phyloP scores from a whole-genome alignment of 1,140 invertebrate genomes.

The Drosophila serrata region DNA sequence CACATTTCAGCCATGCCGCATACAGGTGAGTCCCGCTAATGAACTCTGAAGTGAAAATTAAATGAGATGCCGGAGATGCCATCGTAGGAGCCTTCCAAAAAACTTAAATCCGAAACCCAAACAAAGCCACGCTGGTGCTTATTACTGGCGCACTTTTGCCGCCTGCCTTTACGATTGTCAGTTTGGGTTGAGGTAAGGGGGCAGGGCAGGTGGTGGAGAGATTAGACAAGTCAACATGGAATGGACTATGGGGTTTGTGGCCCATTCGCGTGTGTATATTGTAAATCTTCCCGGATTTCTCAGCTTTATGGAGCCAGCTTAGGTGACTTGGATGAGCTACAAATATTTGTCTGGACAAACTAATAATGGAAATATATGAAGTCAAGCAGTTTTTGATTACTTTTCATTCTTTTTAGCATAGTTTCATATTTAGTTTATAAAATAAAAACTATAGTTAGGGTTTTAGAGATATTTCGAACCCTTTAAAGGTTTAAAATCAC shows the following conservation, averaged over 20 bases:
- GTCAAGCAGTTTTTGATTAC: background rate
- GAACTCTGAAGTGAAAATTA: constrained; percentile 50
- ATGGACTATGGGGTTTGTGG: background rate
- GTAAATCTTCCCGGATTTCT: constrained; percentile 30
- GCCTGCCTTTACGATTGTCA: constrained; percentile 32
- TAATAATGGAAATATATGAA: background rate
- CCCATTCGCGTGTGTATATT: constrained; percentile 10
- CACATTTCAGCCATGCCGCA: constrained; percentile 69
- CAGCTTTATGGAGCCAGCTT: constrained; percentile 19
- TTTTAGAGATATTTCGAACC: background rate
- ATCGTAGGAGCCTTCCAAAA: constrained; percentile 22
- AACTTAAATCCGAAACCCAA: constrained; percentile 7
- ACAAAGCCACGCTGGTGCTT: constrained; percentile 33
- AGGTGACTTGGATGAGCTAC: background rate
- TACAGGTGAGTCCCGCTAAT: constrained; percentile 77
- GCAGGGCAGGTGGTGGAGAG: constrained; percentile 6
- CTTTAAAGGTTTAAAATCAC: no score
- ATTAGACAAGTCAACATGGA: constrained; percentile 36
- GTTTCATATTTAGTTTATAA: no score
- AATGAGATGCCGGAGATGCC: constrained; percentile 58
- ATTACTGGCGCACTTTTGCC: constrained; percentile 47
- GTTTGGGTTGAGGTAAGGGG: background rate
- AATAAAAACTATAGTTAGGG: no score
- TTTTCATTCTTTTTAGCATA: background rate
- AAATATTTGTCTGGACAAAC: constrained; percentile 11